Evolutionary conservation across 2,888 invertebrate genomes (phyloP).

Genomic region (Chrysomela aeneicollis): DNA sequence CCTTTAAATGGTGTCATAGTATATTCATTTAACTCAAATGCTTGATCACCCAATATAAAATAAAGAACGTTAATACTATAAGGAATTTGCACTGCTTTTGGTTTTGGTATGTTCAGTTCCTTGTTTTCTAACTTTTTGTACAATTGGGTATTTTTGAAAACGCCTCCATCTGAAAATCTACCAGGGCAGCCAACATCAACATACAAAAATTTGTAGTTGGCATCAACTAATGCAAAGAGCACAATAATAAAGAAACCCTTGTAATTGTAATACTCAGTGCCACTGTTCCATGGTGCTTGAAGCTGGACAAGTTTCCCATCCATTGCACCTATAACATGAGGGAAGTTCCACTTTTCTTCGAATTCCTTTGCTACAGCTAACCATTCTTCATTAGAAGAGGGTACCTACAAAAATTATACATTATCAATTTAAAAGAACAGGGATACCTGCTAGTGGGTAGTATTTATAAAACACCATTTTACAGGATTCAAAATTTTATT

Average conservation of each 20-base stretch:
- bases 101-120: slow-evolving; percentile 25
- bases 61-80: slow-evolving; percentile 27
- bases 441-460: too few species aligned
- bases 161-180: slow-evolving; percentile 38
- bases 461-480: too few species aligned
- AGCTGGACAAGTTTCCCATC: slow-evolving; percentile 53
- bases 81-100: slow-evolving; percentile 14
- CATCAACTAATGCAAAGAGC: slow-evolving; percentile 55
- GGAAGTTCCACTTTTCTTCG: slow-evolving; percentile 29
- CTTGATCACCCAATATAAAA: slow-evolving; percentile 37
- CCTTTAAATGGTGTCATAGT: slow-evolving; percentile 41
- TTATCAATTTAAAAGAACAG: too few species aligned
- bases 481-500: too few species aligned
- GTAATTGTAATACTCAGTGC: slow-evolving; percentile 50
- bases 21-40: slow-evolving; percentile 39
- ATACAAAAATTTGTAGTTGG: slow-evolving; percentile 53
- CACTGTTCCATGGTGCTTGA: slow-evolving; percentile 47
- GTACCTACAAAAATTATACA: slow-evolving; percentile 6
- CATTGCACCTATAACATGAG: slow-evolving; percentile 42
- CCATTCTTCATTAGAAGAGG: slow-evolving; percentile 17
- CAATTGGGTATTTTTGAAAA: slow-evolving; percentile 27
- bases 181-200: slow-evolving; percentile 53
- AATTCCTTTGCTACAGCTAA: slow-evolving; percentile 18
- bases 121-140: slow-evolving; percentile 26
- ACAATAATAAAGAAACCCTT: slow-evolving; percentile 53